These are phyloP conservation scores for Poecile montanus DNA, from an alignment of 2,797 vertebrate genomes.

Conservation along the genomic window DNA sequence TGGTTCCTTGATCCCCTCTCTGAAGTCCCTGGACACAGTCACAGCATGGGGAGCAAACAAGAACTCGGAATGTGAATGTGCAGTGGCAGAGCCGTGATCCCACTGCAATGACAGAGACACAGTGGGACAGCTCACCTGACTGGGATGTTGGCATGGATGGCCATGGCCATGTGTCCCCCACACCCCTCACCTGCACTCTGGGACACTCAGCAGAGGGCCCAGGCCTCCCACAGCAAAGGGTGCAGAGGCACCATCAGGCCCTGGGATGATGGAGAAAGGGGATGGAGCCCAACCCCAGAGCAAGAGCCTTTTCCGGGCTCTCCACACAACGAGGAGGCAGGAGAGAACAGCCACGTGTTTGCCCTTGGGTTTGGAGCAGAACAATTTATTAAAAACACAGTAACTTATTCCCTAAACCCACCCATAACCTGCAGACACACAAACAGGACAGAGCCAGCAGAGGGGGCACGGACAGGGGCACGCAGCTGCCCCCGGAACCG, in stretches of 20 bases:
- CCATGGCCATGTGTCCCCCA: neutral
- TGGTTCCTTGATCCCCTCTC: rapidly evolving
- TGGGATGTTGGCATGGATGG: neutral
- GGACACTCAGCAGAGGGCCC: neutral
- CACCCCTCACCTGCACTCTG: neutral
- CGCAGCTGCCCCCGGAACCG: neutral
- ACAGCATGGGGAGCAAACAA: neutral
- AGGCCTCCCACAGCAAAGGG: neutral
- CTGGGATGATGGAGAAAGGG: neutral
- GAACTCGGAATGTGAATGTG: neutral
- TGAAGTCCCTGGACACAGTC: neutral
- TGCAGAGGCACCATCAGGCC: neutral
- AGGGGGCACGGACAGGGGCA: rapidly evolving
- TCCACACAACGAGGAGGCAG: neutral
- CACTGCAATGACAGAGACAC: neutral
- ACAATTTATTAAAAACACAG: neutral
- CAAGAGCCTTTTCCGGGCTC: neutral
- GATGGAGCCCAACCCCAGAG: neutral
- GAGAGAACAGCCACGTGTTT: neutral
- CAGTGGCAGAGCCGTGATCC: neutral
- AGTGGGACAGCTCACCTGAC: neutral
- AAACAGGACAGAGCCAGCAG: neutral
- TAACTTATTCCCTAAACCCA: neutral
- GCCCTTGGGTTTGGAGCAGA: neutral
- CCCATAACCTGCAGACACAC: neutral